These are phyloP conservation scores for Leucoma salicis DNA, from an alignment of 2,888 invertebrate genomes.

Conservation along the genomic window DNA sequence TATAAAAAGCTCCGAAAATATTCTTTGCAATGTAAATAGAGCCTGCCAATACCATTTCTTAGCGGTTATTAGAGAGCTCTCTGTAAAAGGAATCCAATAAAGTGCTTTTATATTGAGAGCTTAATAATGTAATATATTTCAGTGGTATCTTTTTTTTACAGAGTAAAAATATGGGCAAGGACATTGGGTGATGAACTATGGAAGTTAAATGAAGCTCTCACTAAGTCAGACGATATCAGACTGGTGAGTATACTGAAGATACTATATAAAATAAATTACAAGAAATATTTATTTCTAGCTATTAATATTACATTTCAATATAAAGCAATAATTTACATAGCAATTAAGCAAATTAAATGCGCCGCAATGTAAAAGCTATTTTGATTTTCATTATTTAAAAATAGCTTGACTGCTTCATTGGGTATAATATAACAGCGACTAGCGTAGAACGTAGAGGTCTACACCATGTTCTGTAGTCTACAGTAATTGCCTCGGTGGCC, in stretches of 20 bases:
- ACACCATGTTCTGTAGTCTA: no score
- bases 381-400: no score
- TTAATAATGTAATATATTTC: not conserved
- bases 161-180: constrained; percentile 91
- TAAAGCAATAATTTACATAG: no score
- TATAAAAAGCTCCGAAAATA: constrained; percentile 4
- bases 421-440: no score
- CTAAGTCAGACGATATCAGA: constrained; percentile 89
- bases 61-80: constrained; percentile 1
- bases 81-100: not conserved
- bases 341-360: no score
- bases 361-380: no score
- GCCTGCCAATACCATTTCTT: not conserved
- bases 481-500: no score
- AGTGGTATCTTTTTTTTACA: constrained; percentile 48
- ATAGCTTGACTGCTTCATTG: no score
- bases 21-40: not conserved
- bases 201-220: constrained; percentile 88
- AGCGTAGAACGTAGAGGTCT: no score
- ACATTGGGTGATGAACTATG: constrained; percentile 90
- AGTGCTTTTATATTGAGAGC: not conserved
- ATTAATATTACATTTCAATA: no score
- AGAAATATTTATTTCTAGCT: no score
- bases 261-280: no score
- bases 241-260: constrained; percentile 86